Conservation (phyloP, 1,140 invertebrate species). For the Odontomachus brunneus region DNA sequence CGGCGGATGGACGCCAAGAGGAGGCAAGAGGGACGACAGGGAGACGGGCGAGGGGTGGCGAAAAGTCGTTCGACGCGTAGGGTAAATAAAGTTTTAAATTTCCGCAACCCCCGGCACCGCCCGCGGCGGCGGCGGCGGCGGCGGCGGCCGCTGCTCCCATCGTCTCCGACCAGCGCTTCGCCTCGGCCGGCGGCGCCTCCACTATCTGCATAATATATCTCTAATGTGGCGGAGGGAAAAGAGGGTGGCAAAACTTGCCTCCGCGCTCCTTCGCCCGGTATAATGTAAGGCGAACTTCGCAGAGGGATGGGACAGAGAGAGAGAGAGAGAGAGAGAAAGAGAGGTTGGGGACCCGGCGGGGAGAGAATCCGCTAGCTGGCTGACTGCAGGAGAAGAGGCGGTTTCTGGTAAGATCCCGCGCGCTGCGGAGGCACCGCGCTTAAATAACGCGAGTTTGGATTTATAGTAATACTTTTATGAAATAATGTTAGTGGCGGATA, state of each 20-base stretch:
- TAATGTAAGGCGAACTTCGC: constrained; percentile 73
- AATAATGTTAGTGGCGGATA: constrained; percentile 84
- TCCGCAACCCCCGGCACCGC: constrained; percentile 41
- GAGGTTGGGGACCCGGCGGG: background rate
- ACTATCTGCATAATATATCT: constrained; percentile 81
- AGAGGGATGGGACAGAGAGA: constrained; percentile 2
- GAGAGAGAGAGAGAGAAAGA: too few species aligned
- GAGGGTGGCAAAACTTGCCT: constrained; percentile 80
- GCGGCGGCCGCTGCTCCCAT: background rate
- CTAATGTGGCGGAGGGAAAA: constrained; percentile 77
- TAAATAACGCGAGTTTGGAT: constrained; percentile 85
- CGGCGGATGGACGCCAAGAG: background rate
- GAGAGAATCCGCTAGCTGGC: background rate
- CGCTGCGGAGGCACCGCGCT: constrained; percentile 76
- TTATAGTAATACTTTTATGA: constrained; percentile 86
- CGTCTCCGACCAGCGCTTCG: constrained; percentile 6
- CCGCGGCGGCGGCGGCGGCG: background rate
- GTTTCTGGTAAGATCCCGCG: constrained; percentile 34
- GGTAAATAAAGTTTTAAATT: constrained; percentile 85
- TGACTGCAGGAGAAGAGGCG: constrained; percentile 29
- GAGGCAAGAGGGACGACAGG: constrained; percentile 57
- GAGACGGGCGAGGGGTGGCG: constrained; percentile 54
- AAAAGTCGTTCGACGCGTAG: constrained; percentile 75
- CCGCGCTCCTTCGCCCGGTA: constrained; percentile 66
- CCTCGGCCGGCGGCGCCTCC: constrained; percentile 68